Base-by-base conservation (phyloP, 2,113 vertebrate genomes). In the Dipodomys ordii region DNA sequence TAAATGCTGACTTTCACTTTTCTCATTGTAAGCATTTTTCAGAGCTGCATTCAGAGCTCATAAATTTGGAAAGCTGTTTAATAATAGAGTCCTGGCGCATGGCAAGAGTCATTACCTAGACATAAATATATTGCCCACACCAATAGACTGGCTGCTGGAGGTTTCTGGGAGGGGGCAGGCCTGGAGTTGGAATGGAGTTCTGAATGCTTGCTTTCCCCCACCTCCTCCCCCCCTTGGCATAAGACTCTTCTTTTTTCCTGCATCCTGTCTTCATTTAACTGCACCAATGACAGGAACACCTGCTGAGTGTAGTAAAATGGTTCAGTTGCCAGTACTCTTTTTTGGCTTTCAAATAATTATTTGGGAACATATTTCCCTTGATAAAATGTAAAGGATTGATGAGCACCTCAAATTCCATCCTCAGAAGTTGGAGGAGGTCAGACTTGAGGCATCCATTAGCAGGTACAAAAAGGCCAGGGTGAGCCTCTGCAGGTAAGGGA, bases 361-460 rank as follows among this genome's bases (percentile, higher is more conserved):
- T 46, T 82, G 9, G 49, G 60, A 9, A 19, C 71, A 53, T 0
- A 1, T 90, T 93, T 90, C 35, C 74, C 73, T 35, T 28, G 25
- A 16, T 94, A 83, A 67, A 80, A 78, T 80, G 35, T 68, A 57
- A 81, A 67, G 9, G 22, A 68, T 8, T 79, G 82, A 44, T 68
- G 15, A 64, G 22, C 69, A 73, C n/a, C 65, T 30, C 32, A 27
- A 90, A 27, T 65, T 80, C 32, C 6, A 11, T 46, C 68, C 39
- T 88, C 68, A 86, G 32, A 73, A 74, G 35, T 46, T 69, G 57
- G 62, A 68, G 39, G 35, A 89, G 74, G 84, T 78, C n/a, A 69
- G 46, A 46, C 39, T 76, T 35, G 27, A 68, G 57, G n/a, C 2
- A 7, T 6, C 8, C 28, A 16, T 39, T 87, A 74, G 88, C 67